Percentiles rank a stretch among this genome's conserved stretches.
Evolutionary conservation across 2,797 vertebrate genomes (phyloP).

Genomic region (Acipenser oxyrinchus): DNA sequence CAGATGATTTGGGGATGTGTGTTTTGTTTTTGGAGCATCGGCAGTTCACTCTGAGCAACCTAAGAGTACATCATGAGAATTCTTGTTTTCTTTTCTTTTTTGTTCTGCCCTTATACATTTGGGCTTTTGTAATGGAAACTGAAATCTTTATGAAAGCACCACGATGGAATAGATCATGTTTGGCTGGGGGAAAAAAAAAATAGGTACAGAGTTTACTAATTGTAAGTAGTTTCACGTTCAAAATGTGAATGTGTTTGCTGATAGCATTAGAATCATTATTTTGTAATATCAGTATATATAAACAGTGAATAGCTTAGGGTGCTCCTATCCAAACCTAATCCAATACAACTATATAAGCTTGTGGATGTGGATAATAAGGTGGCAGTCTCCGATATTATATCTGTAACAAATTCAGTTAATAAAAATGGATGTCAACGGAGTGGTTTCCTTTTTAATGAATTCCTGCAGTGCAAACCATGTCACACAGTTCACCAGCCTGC

Average conservation of each 20-base stretch:
- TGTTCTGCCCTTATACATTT: no score
- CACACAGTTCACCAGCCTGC: slow-evolving; percentile 27
- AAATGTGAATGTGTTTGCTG: neutral
- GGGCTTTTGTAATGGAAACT: no score
- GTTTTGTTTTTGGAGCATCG: no score
- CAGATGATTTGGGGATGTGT: no score
- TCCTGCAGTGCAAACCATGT: neutral
- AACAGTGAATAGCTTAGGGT: neutral
- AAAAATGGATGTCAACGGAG: slow-evolving; percentile 20
- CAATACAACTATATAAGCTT: slow-evolving; percentile 9
- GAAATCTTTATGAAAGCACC: no score
- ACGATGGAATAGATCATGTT: no score
- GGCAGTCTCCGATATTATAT: slow-evolving; percentile 24
- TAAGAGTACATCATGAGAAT: no score
- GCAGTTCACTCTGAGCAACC: no score
- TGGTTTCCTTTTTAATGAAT: slow-evolving; percentile 22
- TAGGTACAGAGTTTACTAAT: neutral
- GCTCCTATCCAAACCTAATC: neutral
- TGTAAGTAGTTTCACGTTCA: neutral
- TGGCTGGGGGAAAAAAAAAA: no score
- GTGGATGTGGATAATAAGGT: slow-evolving; percentile 10
- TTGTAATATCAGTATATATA: neutral
- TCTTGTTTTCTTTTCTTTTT: no score
- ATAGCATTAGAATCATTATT: neutral
- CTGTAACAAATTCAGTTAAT: slow-evolving; percentile 22